Evolutionary conservation across 2,113 vertebrate species (phyloP).

Genomic region (Pomatostomus ruficeps): DNA sequence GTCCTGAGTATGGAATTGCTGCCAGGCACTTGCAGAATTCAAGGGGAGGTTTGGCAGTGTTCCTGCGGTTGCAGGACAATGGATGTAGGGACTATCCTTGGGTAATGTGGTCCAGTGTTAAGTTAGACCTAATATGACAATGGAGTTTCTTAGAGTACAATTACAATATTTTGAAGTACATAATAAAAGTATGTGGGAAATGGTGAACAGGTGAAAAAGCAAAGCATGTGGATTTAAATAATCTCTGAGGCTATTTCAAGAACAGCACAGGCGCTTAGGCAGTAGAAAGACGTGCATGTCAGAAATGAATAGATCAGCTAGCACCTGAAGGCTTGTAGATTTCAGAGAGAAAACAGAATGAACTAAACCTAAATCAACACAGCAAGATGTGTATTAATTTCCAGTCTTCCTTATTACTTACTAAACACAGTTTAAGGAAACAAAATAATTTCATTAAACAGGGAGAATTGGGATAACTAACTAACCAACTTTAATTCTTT

Average conservation of each 20-base stretch:
- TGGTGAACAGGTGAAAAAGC: not conserved
- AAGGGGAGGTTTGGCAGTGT: not conserved
- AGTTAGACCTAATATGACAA: not conserved
- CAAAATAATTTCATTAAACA: constrained; percentile 28
- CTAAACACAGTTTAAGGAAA: constrained; percentile 29
- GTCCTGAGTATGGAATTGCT: not conserved
- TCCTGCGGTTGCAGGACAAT: not conserved
- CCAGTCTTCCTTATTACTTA: not conserved
- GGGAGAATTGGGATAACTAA: not conserved
- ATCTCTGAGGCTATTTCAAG: constrained; percentile 6
- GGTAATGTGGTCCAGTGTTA: not conserved
- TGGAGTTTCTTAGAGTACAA: not conserved
- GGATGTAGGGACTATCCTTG: not conserved
- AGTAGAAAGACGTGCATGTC: not conserved
- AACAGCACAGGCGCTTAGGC: not conserved
- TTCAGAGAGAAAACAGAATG: constrained; percentile 35
- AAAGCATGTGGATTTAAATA: not conserved
- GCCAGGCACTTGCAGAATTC: not conserved
- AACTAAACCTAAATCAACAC: constrained; percentile 13
- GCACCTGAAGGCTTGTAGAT: not conserved
- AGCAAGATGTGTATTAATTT: not conserved
- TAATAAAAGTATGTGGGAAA: not conserved
- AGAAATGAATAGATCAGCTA: constrained; percentile 9
- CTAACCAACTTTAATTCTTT: not conserved
- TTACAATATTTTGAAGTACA: not conserved